These are phyloP conservation scores for Riparia riparia DNA, from an alignment of 2,113 vertebrate species.

Conservation along the genomic window DNA sequence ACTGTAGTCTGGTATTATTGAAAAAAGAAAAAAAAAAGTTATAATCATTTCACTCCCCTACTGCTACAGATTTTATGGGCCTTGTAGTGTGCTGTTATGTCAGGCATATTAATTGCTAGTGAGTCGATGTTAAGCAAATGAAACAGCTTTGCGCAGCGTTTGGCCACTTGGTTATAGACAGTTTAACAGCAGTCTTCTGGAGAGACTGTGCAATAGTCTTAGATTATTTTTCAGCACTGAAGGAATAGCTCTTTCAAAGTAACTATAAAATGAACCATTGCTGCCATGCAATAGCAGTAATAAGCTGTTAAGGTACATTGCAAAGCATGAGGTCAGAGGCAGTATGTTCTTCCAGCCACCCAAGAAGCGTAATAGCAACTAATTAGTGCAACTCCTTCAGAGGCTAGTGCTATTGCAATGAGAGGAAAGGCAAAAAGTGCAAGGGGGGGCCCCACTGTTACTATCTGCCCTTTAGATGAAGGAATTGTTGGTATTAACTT, in stretches of 20 bases:
- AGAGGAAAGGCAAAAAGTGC: neutral
- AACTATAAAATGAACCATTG: slow-evolving; percentile 55
- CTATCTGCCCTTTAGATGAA: slow-evolving; percentile 39
- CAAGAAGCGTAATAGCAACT: slow-evolving; percentile 39
- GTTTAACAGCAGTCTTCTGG: slow-evolving; percentile 67
- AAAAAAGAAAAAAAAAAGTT: slow-evolving; percentile 42
- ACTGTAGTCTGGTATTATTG: slow-evolving; percentile 50
- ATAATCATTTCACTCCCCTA: slow-evolving; percentile 65
- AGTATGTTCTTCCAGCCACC: slow-evolving; percentile 32
- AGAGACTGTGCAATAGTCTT: slow-evolving; percentile 37
- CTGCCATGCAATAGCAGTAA: slow-evolving; percentile 33
- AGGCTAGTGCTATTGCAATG: neutral
- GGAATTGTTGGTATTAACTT: slow-evolving; percentile 31
- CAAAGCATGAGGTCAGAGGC: slow-evolving; percentile 63
- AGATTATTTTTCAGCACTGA: slow-evolving; percentile 52
- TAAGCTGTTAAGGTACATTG: slow-evolving; percentile 54
- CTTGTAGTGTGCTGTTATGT: slow-evolving; percentile 36
- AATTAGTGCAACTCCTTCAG: slow-evolving; percentile 50
- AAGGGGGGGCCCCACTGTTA: neutral
- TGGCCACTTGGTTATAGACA: slow-evolving; percentile 68
- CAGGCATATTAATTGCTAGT: slow-evolving; percentile 62
- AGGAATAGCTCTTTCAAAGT: slow-evolving; percentile 47
- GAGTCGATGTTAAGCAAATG: slow-evolving; percentile 56
- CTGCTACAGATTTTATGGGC: slow-evolving; percentile 54
- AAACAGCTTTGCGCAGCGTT: slow-evolving; percentile 52